Base-by-base conservation (phyloP, 1,140 invertebrate genomes). In the Bombyx mandarina region DNA sequence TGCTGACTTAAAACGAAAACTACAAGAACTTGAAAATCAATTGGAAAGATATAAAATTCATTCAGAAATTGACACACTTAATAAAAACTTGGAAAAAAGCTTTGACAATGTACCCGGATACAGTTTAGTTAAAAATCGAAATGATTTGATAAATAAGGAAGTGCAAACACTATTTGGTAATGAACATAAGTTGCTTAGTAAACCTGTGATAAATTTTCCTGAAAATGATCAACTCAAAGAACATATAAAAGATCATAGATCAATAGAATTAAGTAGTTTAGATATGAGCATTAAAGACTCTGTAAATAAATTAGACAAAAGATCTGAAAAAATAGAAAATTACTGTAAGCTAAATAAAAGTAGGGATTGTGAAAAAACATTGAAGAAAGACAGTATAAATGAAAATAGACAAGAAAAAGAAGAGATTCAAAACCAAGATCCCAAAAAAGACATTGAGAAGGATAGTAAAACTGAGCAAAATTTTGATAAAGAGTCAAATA, bases 11-110 rank as follows among this genome's bases (percentile, higher is more conserved):
- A 84, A 80, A 77, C 74, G 62, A 65, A 86, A 88, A 75, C 79
- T 90, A 9, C 76, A 84, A 73, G 79, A 89, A 52, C 62, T 90
- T 58, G 82, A 86, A 69, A 84, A 85, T 65, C 85, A 90, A 79
- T 70, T 90, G 59, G 89, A 90, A 64, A 88, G 87, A 73, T 88
- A 88, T 62, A 90, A 88, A 76, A 85, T 88, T 42, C 78, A 86
- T 58, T 76, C 80, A 57, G 80, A 90, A 73, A 89, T 90, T 67
- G 88, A 89, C 69, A 78, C 77, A 46, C 71, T 89, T 44, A 90
- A 89, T 46, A 86, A 86, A 60, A 89, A 88, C 59, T 77, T 88
- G 56, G 73, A 88, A 10, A 87, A 88, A 62, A 82, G 85, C 67
- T 88, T 87, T 71, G 76, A 79, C 48, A 83, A 80, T n/a, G 83